Conservation (phyloP, 2,797 vertebrate genomes). For the Fratercula arctica region DNA sequence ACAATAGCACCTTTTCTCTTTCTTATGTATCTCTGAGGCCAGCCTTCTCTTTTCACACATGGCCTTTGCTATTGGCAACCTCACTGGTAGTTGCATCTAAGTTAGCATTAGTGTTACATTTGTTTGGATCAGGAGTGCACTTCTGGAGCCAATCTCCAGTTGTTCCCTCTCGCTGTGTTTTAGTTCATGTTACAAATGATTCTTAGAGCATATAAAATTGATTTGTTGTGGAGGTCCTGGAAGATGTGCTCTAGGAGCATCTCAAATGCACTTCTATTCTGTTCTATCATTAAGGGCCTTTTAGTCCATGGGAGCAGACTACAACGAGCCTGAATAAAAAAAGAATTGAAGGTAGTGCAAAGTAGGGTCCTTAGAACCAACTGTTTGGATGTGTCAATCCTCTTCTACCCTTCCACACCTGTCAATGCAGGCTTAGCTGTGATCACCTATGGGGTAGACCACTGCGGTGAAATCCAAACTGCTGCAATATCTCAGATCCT, state of each 20-base stretch:
- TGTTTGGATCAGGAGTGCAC: not conserved
- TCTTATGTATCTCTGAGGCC: not conserved
- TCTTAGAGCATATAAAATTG: not conserved
- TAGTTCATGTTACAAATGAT: not conserved
- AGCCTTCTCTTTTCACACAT: not conserved
- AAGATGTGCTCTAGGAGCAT: not conserved
- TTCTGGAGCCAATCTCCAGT: not conserved
- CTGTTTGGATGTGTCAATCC: not conserved
- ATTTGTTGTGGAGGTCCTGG: not conserved
- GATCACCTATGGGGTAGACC: not conserved
- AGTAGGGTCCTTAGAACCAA: not conserved
- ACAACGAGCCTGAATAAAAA: not conserved
- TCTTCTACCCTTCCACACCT: not conserved
- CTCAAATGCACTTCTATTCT: not conserved
- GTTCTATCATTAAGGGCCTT: not conserved
- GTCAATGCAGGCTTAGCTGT: not conserved
- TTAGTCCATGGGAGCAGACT: not conserved
- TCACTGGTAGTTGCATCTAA: fast-evolving
- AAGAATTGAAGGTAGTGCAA: not conserved
- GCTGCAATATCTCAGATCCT: not conserved
- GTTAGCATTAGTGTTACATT: fast-evolving
- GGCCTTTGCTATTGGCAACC: not conserved
- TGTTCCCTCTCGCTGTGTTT: not conserved
- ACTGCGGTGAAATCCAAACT: not conserved
- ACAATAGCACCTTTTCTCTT: not conserved